A percentile compares a stretch with the other conserved stretches of the same genome.
phyloP scores from a whole-genome alignment of 1,140 invertebrate genomes.

The Zaprionus camerounensis region DNA sequence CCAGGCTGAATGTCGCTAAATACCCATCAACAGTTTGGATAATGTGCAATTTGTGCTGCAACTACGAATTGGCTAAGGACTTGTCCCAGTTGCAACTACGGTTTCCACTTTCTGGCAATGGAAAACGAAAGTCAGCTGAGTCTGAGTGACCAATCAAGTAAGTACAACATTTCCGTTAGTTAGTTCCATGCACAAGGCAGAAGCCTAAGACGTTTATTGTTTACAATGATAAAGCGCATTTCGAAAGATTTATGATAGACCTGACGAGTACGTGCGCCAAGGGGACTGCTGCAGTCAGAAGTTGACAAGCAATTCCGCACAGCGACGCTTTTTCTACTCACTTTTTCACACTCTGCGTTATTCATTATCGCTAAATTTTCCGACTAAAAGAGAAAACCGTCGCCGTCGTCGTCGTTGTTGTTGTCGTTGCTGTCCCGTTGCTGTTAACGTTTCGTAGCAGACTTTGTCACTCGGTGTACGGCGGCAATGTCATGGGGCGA shows the following conservation, averaged over 20 bases:
- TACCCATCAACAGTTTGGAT: not conserved
- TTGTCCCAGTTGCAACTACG: not conserved
- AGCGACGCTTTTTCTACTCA: constrained; percentile 16
- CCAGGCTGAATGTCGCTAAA: not conserved
- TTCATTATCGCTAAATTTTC: constrained; percentile 50
- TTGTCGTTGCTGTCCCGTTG: not conserved
- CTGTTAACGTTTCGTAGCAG: constrained; percentile 19
- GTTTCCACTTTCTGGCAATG: constrained; percentile 15
- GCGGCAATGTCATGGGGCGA: constrained; percentile 40
- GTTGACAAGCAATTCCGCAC: constrained; percentile 30
- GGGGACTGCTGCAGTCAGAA: constrained; percentile 2
- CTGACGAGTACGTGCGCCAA: not conserved
- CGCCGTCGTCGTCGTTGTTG: not conserved
- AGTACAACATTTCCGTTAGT: constrained; percentile 30
- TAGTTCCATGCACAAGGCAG: not conserved
- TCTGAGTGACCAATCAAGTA: constrained; percentile 23
- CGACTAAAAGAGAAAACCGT: constrained; percentile 47
- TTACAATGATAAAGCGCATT: constrained; percentile 25
- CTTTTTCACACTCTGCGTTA: constrained; percentile 37
- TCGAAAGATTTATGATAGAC: constrained; percentile 20
- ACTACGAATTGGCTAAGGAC: not conserved
- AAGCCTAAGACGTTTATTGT: constrained; percentile 20
- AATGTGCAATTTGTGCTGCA: not conserved
- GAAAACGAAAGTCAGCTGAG: constrained; percentile 56
- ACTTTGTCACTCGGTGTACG: constrained; percentile 45